These are phyloP conservation scores for Artemisiospiza belli DNA, from an alignment of 2,113 vertebrate species.

Conservation along the genomic window DNA sequence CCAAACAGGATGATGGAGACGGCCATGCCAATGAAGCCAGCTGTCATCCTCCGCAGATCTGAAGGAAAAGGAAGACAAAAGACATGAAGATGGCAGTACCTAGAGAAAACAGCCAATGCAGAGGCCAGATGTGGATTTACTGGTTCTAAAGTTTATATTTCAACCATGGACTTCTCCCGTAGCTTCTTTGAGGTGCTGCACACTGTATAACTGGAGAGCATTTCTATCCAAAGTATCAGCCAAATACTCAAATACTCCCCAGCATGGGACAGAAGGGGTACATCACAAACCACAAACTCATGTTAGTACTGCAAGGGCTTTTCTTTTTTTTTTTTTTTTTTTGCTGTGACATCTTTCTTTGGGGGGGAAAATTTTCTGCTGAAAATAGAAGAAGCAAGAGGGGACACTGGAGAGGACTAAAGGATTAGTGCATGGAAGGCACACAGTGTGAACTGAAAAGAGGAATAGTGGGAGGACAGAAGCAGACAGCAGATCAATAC, in stretches of 20 bases:
- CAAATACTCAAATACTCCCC: neutral
- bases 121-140: neutral
- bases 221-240: neutral
- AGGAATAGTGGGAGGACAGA: neutral
- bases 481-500: neutral
- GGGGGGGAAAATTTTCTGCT: neutral
- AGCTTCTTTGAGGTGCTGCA: neutral
- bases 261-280: neutral
- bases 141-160: neutral
- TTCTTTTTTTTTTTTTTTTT: neutral
- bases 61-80: slow-evolving; percentile 22
- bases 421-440: neutral
- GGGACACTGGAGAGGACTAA: neutral
- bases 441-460: neutral
- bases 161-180: neutral
- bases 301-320: neutral
- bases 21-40: slow-evolving; percentile 92
- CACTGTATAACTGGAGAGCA: neutral
- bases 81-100: neutral
- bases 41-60: slow-evolving; percentile 93
- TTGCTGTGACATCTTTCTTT: neutral
- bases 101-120: neutral
- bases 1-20: slow-evolving; percentile 93
- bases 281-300: neutral
- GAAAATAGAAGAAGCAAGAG: neutral